Base-by-base conservation (phyloP, 2,797 vertebrate species). In the Florisuga fusca region DNA sequence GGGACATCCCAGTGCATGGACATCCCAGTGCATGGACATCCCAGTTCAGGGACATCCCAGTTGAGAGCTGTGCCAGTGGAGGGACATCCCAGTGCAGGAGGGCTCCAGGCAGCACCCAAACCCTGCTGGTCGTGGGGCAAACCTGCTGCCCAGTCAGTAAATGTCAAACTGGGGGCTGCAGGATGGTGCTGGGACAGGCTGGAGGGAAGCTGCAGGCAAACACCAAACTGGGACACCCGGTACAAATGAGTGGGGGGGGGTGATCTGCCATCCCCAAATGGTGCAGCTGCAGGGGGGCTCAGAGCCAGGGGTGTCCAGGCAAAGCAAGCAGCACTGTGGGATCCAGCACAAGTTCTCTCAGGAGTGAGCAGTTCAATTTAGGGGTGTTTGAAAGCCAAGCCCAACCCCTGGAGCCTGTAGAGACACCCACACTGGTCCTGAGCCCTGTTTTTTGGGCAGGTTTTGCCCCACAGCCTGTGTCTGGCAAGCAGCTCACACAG, bases 201-300 rank as follows among this genome's bases (percentile, higher is more conserved):
- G 51, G 59, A 66, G 22, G 22, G 84, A 41, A 16, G 15, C 12
- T 62, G 15, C 48, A 59, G 41, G n/a, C 66, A 8, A 61, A 27
- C 33, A 16, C 22, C 22, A 25, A 15, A 8, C 74, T 5, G n/a
- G 27, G 57, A 43, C 14, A 13, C 22, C 4, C 18, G 10, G 10
- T 10, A 33, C 25, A 46, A 57, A 17, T 1, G 8, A 12, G 2
- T 0, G 0, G 0, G 8, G 45, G 48, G 4, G 11, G 33, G 31
- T 3, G 3, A 34, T 20, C 69, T 86, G 38, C 33, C 8, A 1
- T 3, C 29, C 51, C 64, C 20, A 33, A 0, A 33, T 1, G 15
- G 48, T 66, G 33, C 15, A 41, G 48, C 23, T 73, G 41, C 23
- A 2, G 34, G 18, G 20, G 54, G 43, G 58, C 11, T 45, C 20